phyloP scores from a whole-genome alignment of 2,888 invertebrate genomes.

The Microctonus hyperodae region DNA sequence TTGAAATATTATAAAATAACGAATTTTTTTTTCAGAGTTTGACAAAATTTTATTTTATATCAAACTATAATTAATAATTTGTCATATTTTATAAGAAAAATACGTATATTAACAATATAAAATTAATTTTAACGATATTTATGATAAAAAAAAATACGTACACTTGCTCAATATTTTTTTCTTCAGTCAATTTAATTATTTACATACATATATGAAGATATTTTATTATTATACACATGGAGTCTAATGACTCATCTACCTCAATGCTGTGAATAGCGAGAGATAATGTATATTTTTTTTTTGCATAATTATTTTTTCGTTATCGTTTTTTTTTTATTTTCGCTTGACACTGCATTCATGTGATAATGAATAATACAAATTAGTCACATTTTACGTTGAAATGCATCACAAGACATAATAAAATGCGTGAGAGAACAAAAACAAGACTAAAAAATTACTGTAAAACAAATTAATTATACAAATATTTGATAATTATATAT shows the following conservation, averaged over 20 bases:
- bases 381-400: too few species aligned
- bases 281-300: neutral
- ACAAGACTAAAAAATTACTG: neutral
- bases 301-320: neutral
- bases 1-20: too few species aligned
- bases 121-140: too few species aligned
- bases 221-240: neutral
- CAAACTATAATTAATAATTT: too few species aligned
- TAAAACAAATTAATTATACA: neutral
- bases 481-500: neutral
- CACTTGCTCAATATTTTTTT: neutral
- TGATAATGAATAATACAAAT: constrained; percentile 10
- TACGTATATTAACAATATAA: too few species aligned
- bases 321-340: too few species aligned
- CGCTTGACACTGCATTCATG: neutral
- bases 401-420: too few species aligned
- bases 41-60: too few species aligned
- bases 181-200: neutral
- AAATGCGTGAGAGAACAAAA: neutral
- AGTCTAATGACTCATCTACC: constrained; percentile 18
- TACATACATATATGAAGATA: neutral
- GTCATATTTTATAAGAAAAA: too few species aligned
- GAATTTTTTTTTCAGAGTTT: too few species aligned
- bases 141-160: neutral
- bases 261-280: constrained; percentile 6